Conservation (phyloP, 1,140 invertebrate genomes). For the Sycophaga agraensis region DNA sequence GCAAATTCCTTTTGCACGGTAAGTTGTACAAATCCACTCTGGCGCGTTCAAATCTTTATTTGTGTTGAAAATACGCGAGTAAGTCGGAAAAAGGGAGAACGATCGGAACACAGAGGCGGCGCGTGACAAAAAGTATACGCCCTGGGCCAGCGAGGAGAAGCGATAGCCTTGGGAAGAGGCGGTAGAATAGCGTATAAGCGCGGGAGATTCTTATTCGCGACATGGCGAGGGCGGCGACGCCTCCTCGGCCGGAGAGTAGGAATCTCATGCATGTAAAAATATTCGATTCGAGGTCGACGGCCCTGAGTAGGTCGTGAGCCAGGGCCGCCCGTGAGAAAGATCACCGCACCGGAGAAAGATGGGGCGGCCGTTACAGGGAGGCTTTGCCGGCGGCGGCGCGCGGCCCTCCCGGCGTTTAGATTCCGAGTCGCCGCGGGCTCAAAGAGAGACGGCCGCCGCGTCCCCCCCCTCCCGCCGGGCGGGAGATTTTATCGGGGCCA, state of each 20-base stretch:
- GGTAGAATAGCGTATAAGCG: neutral
- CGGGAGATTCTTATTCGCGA: constrained; percentile 15
- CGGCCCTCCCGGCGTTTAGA: constrained; percentile 4
- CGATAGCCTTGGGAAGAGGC: neutral
- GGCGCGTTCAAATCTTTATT: neutral
- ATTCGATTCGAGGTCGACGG: constrained; percentile 38
- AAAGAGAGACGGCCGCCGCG: constrained; percentile 18
- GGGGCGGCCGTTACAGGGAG: too few relatives aligned
- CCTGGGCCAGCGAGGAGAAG: neutral
- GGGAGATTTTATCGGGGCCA: too few relatives aligned
- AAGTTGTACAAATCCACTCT: too few relatives aligned
- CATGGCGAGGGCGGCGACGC: constrained; percentile 16
- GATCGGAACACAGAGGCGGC: too few relatives aligned
- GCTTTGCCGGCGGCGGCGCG: neutral
- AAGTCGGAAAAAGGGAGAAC: neutral
- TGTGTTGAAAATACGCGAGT: neutral
- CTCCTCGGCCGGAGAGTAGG: constrained; percentile 36
- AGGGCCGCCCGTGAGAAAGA: neutral
- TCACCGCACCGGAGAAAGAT: neutral
- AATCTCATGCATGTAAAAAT: constrained; percentile 50
- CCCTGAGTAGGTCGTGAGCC: neutral
- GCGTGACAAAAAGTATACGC: neutral
- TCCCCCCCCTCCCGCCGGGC: too few relatives aligned
- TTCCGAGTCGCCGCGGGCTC: constrained; percentile 20
- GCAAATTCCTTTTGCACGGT: too few relatives aligned